A percentile compares a stretch with the other conserved stretches of the same genome.
Conservation (phyloP, 2,797 vertebrate species). For the Pteropus rufus region DNA sequence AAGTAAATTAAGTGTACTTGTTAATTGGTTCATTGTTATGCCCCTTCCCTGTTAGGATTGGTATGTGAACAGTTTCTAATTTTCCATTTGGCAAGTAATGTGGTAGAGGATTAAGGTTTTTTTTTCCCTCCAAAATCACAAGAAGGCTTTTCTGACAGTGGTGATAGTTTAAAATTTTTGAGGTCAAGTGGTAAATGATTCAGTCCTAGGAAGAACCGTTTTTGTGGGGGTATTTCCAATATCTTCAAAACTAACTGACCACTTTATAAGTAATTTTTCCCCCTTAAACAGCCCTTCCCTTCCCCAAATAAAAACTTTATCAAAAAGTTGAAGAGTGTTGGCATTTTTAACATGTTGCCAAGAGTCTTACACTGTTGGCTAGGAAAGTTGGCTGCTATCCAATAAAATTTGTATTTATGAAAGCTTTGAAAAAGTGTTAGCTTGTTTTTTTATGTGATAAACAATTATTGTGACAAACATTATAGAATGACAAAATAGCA, state of each 20-base stretch:
- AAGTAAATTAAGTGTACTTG: not conserved
- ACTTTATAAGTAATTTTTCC: not conserved
- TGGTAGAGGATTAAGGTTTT: not conserved
- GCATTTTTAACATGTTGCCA: conserved; percentile 16
- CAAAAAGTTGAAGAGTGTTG: not conserved
- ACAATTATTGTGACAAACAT: conserved; percentile 37
- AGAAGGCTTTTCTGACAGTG: not conserved
- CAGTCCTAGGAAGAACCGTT: not conserved
- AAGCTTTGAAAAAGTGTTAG: conserved; percentile 33
- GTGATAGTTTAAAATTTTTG: not conserved
- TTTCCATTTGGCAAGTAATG: conserved; percentile 32
- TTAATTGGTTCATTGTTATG: not conserved
- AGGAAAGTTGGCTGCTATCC: not conserved
- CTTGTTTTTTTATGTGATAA: not conserved
- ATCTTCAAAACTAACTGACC: not conserved
- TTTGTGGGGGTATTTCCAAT: not conserved
- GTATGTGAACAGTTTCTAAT: conserved; percentile 26
- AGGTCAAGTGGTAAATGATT: not conserved
- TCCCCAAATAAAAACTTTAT: not conserved
- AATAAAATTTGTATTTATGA: conserved; percentile 29
- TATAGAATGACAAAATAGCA: not conserved
- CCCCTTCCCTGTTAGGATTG: not conserved
- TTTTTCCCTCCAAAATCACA: not conserved
- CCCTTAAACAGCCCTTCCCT: not conserved
- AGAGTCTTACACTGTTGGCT: not conserved